Percentiles rank a stretch among this genome's conserved stretches.
These are phyloP conservation scores for Adelges cooleyi DNA, from an alignment of 1,140 invertebrate species.

Conservation along the genomic window DNA sequence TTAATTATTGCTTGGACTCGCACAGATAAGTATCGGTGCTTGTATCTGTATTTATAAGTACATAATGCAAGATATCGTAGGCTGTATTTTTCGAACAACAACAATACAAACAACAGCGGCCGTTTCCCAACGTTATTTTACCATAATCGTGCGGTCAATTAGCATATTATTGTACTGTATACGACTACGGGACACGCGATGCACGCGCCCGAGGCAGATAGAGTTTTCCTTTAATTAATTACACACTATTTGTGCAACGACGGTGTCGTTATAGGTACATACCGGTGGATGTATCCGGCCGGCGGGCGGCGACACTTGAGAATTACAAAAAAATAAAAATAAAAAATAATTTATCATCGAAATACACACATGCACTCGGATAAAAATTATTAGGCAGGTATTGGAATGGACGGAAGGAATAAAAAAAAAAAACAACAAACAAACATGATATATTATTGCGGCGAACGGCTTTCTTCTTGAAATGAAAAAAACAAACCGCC, in stretches of 20 bases:
- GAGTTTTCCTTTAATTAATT: not conserved
- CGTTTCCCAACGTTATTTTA: not conserved
- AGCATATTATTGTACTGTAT: not conserved
- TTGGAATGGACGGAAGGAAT: no score
- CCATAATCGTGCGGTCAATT: not conserved
- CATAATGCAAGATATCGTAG: no score
- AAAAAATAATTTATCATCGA: not conserved
- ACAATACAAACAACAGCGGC: no score
- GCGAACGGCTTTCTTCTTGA: no score
- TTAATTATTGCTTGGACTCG: not conserved
- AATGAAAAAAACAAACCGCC: no score
- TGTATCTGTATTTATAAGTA: not conserved
- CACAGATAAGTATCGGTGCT: not conserved
- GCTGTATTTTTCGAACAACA: no score
- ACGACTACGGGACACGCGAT: not conserved
- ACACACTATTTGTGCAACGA: not conserved
- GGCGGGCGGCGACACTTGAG: not conserved
- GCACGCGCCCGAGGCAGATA: not conserved
- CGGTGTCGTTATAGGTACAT: no score
- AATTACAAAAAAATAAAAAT: not conserved
- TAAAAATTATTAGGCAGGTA: no score
- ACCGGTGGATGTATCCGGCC: no score
- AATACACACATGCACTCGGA: no score
- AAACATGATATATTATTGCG: no score
- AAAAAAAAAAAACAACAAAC: no score